Percentiles rank a stretch among this genome's conserved stretches.
phyloP scores from a whole-genome alignment of 2,113 vertebrate genomes.

The Callaeas wilsoni region DNA sequence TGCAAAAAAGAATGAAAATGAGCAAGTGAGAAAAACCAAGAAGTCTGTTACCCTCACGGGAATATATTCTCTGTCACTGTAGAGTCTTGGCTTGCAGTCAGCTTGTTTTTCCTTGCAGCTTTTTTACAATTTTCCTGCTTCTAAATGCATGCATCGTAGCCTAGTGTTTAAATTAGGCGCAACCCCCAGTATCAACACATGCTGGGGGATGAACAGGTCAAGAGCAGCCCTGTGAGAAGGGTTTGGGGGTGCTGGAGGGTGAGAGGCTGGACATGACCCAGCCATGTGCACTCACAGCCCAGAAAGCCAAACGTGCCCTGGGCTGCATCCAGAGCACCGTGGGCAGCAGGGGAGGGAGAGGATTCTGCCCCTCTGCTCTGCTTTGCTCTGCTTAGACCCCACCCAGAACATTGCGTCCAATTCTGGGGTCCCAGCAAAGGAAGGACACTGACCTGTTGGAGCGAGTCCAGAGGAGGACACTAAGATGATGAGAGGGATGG shows the following conservation, averaged over 20 bases:
- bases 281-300: not conserved
- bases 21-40: not conserved
- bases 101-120: not conserved
- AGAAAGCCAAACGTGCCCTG: not conserved
- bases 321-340: accelerated
- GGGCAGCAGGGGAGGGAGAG: not conserved
- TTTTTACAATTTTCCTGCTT: not conserved
- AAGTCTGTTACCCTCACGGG: not conserved
- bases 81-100: not conserved
- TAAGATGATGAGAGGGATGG: not conserved
- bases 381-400: not conserved
- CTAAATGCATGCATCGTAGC: not conserved
- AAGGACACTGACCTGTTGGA: not conserved
- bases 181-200: not conserved
- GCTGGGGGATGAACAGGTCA: accelerated
- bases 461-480: not conserved
- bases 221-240: not conserved
- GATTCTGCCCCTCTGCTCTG: not conserved
- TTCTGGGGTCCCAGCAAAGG: not conserved
- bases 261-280: not conserved
- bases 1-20: not conserved
- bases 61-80: not conserved
- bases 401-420: not conserved
- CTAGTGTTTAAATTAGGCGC: not conserved
- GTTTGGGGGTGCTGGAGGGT: accelerated